Base-by-base conservation (phyloP, 2,888 invertebrate genomes). In the Augiades crinisus region DNA sequence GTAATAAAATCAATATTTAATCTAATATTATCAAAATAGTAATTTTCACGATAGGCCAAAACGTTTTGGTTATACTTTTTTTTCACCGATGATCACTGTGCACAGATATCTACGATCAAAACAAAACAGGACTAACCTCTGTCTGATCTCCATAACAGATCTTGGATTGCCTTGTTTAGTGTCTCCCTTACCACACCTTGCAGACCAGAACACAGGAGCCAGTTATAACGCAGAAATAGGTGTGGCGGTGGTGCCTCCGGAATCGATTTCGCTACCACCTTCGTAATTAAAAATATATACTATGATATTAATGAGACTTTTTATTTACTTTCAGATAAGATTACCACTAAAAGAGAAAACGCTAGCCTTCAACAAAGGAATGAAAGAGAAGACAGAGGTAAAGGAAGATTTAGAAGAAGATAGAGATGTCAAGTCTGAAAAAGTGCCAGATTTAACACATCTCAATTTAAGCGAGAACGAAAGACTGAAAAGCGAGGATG, bases 291-390 rank as follows among this genome's bases (percentile, higher is more conserved):
- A n/a, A n/a, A n/a, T n/a, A n/a, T n/a, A n/a, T n/a, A n/a, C n/a
- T n/a, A n/a, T n/a, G n/a, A n/a, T n/a, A n/a, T n/a, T n/a, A n/a
- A n/a, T n/a, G n/a, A n/a, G n/a, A n/a, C n/a, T n/a, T n/a, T n/a
- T n/a, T 19, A 19, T 27, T 27, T n/a, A 27, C 43, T 62, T 70
- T 41, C 70, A 83, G 82, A 80, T 84, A 54, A 68, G 82, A 54
- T 77, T 71, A 65, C 83, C 83, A 0, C 47, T 78, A 5, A 76
- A 75, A 61, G 80, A 81, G 40, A 80, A 70, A 41, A 69, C 71
- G 0, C 44, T 76, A 13, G 65, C 67, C 33, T 34, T 57, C 21
- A 60, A 57, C 7, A 51, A 55, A 24, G 55, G n/a, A n/a, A n/a
- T 47, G 1, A 43, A 44, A 14, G 57, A 53, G 14, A 60, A 55